A percentile compares a stretch with the other conserved stretches of the same genome.
Conservation (phyloP, 2,797 vertebrate species). For the Enteromius afrohamiltoni region DNA sequence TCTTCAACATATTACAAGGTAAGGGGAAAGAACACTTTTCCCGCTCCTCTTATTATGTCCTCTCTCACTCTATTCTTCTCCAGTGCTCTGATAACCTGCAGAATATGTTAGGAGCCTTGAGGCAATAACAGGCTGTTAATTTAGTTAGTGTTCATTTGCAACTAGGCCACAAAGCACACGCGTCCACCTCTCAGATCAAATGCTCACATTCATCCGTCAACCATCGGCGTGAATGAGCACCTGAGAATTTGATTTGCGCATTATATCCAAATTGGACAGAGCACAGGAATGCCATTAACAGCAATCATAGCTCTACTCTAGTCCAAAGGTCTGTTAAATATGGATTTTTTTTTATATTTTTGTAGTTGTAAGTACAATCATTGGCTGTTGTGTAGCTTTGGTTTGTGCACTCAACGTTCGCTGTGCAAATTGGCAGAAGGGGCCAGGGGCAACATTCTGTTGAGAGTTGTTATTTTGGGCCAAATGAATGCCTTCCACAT, state of each 20-base stretch:
- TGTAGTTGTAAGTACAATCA: constrained; percentile 5
- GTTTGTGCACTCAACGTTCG: constrained; percentile 30
- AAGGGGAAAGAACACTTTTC: neutral
- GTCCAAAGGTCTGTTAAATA: constrained; percentile 14
- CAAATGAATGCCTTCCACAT: constrained; percentile 60
- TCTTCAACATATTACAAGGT: neutral
- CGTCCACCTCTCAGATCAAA: constrained; percentile 46
- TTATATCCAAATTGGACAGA: constrained; percentile 28
- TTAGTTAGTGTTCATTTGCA: constrained; percentile 54
- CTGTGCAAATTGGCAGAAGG: constrained; percentile 51
- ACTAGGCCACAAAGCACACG: constrained; percentile 34
- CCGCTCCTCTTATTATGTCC: neutral
- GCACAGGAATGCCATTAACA: neutral
- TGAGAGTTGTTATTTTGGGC: constrained; percentile 62
- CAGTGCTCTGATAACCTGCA: constrained; percentile 47
- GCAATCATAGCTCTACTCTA: constrained; percentile 5
- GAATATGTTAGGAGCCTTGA: constrained; percentile 50
- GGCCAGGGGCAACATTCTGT: constrained; percentile 58
- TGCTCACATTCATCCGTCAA: constrained; percentile 15
- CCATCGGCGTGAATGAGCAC: constrained; percentile 3
- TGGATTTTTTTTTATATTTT: neutral
- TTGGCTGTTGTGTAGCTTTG: constrained; percentile 35
- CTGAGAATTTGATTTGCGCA: constrained; percentile 22
- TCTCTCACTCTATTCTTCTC: constrained; percentile 9
- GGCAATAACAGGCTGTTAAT: constrained; percentile 54